Evolutionary conservation across 2,888 invertebrate species (phyloP).

Genomic region (Ectemnius cavifrons): DNA sequence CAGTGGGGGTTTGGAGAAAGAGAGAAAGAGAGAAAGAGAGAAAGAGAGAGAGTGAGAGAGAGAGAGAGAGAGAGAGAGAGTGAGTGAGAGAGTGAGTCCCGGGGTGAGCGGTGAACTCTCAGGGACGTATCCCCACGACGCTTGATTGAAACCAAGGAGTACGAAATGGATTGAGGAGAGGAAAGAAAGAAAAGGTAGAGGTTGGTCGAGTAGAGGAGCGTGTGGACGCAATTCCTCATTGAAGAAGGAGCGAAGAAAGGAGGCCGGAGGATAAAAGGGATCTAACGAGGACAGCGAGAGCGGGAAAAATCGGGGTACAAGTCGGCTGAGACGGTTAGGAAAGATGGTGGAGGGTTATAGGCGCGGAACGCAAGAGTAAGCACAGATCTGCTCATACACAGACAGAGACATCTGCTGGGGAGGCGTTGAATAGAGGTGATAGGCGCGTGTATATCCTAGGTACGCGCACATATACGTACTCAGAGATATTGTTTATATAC

Average conservation of each 20-base stretch:
- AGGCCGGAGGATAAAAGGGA: slow-evolving; percentile 25
- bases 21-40: too few relatives aligned
- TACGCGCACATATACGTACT: slow-evolving; percentile 31
- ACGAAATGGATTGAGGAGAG: neutral
- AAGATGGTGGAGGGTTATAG: slow-evolving; percentile 4
- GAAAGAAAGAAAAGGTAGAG: neutral
- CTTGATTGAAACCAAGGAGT: neutral
- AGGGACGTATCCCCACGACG: too few relatives aligned
- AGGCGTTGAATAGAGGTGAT: too few relatives aligned
- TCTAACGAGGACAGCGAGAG: slow-evolving; percentile 18
- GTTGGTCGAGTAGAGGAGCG: too few relatives aligned
- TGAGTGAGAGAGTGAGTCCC: too few relatives aligned
- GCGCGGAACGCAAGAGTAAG: slow-evolving; percentile 22
- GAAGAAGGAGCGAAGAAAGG: slow-evolving; percentile 19
- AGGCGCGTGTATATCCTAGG: too few relatives aligned
- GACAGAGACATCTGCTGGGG: too few relatives aligned
- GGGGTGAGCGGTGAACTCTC: too few relatives aligned
- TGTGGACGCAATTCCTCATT: too few relatives aligned
- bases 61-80: too few relatives aligned
- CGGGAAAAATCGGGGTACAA: slow-evolving; percentile 34
- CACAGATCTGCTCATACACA: slow-evolving; percentile 40
- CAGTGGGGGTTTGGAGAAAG: too few relatives aligned
- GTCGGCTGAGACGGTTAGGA: neutral
- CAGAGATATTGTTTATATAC: slow-evolving; percentile 58
- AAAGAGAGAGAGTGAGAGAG: too few relatives aligned